phyloP scores from a whole-genome alignment of 2,888 invertebrate genomes.

The Odiellus spinosus region DNA sequence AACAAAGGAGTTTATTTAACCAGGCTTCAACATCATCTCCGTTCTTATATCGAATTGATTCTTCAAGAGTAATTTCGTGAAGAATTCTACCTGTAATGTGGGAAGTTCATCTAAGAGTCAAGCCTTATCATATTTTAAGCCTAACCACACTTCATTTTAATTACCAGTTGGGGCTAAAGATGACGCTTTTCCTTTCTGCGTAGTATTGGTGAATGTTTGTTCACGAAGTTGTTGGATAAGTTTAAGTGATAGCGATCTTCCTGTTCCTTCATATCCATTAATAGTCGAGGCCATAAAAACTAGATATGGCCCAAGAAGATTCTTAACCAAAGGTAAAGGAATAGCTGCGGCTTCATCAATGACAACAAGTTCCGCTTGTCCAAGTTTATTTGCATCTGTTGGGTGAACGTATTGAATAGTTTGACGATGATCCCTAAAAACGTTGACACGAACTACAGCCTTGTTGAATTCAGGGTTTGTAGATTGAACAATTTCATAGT shows the following conservation, averaged over 20 bases:
- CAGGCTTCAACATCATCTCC: constrained; percentile 78
- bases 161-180: neutral
- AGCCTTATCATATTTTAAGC: neutral
- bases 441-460: constrained; percentile 72
- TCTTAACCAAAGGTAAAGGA: constrained; percentile 77
- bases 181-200: neutral
- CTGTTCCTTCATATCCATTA: constrained; percentile 96
- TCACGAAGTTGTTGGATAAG: constrained; percentile 69
- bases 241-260: constrained; percentile 85
- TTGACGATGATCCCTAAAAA: constrained; percentile 77
- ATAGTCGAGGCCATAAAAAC: constrained; percentile 93
- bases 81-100: constrained; percentile 29
- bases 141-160: neutral
- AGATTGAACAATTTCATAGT: constrained; percentile 85
- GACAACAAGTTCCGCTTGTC: constrained; percentile 66
- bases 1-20: constrained; percentile 76
- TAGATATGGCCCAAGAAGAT: constrained; percentile 74
- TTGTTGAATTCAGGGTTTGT: constrained; percentile 93
- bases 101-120: too few relatives aligned
- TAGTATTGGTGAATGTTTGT: constrained; percentile 36
- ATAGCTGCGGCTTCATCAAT: constrained; percentile 99
- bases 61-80: constrained; percentile 52
- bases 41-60: constrained; percentile 78
- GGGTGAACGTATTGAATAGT: constrained; percentile 96
- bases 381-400: constrained; percentile 63